These are phyloP conservation scores for Drosophila kurseongensis DNA, from an alignment of 1,140 invertebrate species.

Conservation along the genomic window DNA sequence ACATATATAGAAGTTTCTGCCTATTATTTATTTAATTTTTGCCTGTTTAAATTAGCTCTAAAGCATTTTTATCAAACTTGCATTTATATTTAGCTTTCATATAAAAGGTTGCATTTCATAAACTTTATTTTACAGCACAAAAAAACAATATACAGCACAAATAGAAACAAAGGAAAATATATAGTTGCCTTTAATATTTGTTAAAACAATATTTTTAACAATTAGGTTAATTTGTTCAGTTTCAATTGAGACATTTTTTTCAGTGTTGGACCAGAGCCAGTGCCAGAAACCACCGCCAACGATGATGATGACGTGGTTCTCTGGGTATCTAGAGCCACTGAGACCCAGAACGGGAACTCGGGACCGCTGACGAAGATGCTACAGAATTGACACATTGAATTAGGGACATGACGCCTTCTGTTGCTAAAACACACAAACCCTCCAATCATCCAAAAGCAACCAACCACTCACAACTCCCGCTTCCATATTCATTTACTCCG, in stretches of 20 bases:
- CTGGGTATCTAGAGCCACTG: slow-evolving; percentile 29
- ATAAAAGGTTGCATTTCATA: too few species aligned
- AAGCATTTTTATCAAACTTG: too few species aligned
- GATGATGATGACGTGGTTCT: slow-evolving; percentile 35
- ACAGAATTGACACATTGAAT: slow-evolving; percentile 80
- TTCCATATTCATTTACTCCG: slow-evolving; percentile 24
- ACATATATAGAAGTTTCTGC: too few species aligned
- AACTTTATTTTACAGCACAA: too few species aligned
- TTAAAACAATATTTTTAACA: too few species aligned
- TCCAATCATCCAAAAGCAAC: slow-evolving; percentile 6
- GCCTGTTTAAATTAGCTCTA: too few species aligned
- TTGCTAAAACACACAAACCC: slow-evolving; percentile 44
- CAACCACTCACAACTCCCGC: slow-evolving; percentile 15
- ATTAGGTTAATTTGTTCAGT: too few species aligned
- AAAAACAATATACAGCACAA: too few species aligned
- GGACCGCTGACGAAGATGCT: slow-evolving; percentile 47
- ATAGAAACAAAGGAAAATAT: too few species aligned
- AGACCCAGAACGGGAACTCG: slow-evolving; percentile 7
- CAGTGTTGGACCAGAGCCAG: slow-evolving; percentile 6
- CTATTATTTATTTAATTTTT: too few species aligned
- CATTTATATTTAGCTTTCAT: too few species aligned
- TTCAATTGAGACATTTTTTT: neutral
- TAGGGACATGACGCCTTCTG: slow-evolving; percentile 78
- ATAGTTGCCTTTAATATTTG: too few species aligned
- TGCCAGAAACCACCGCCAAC: slow-evolving; percentile 37